Base-by-base conservation (phyloP, 2,797 vertebrate species). In the Nasua narica region DNA sequence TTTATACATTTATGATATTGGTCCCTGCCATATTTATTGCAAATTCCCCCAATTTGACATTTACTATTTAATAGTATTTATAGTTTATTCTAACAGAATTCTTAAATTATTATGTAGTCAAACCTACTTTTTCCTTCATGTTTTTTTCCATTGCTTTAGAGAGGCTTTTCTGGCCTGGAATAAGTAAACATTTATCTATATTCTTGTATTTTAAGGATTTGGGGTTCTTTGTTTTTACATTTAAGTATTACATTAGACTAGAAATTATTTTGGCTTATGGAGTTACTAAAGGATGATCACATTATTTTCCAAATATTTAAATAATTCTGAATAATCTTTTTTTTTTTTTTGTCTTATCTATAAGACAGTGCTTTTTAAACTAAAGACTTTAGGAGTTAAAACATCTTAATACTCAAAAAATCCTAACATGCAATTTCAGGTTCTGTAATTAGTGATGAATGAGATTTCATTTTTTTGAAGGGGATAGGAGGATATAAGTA, bases 1-100 rank as follows among this genome's bases (percentile, higher is more conserved):
- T 96, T 96, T 83, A 88, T 60, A 86, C 54, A 87, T 78, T 96
- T 78, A 56, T 48, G 40, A 46, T 90, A 72, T 83, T 50, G 69
- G 29, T 46, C 27, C 40, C 48, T 94, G 50, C 37, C 56, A 84
- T 62, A 84, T 79, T 86, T 96, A 94, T 40, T 91, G 11, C 29
- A 81, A 86, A 10, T 40, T 91, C n/a, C 37, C 32, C 32, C 54
- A 87, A 21, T 92, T 84, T 95, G 95, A 89, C 72, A 77, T n/a
- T 82, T 72, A 74, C 65, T 19, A 54, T 82, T 77, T 74, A 60
- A 60, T 37, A 23, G 35, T 87, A 40, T 79, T 95, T 97, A 77
- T 84, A 62, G 95, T 91, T 89, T 79, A 60, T 40, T 48, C n/a
- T 65, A 21, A 48, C 7, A 43, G 8, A 70, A 92, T 62, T 95